A percentile compares a stretch with the other conserved stretches of the same genome.
phyloP scores from a whole-genome alignment of 2,797 vertebrate genomes.

The Poeciliopsis turneri region DNA sequence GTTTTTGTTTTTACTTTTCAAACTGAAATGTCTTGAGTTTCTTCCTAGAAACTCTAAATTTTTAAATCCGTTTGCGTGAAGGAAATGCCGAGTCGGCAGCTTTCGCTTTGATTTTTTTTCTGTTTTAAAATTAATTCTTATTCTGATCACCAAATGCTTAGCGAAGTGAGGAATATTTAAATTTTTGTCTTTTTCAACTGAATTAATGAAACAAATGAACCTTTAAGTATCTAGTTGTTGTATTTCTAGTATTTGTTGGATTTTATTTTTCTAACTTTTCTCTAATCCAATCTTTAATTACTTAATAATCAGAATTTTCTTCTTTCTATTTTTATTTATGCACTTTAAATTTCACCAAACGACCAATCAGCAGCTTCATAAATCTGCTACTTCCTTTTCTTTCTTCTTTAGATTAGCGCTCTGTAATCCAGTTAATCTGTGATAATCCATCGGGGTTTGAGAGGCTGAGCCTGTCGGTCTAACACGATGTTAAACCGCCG shows the following conservation, averaged over 20 bases:
- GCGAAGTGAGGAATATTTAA: background rate
- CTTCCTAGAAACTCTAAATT: too few relatives aligned
- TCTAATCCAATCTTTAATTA: background rate
- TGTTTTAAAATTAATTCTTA: background rate
- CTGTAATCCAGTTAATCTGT: slow-evolving; percentile 59
- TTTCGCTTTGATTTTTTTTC: background rate
- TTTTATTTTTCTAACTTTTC: background rate
- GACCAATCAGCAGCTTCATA: background rate
- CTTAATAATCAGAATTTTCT: background rate
- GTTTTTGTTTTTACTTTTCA: too few relatives aligned
- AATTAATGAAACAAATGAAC: background rate
- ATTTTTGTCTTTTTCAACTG: background rate
- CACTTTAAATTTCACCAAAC: background rate
- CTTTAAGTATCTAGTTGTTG: background rate
- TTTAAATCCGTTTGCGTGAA: background rate
- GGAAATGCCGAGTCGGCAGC: background rate
- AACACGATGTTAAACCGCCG: slow-evolving; percentile 43
- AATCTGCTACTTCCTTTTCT: background rate
- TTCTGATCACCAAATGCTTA: background rate
- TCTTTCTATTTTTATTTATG: background rate
- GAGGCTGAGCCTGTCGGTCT: slow-evolving; percentile 42
- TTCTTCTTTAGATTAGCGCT: slow-evolving; percentile 4
- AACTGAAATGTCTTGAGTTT: too few relatives aligned
- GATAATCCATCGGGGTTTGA: slow-evolving; percentile 55
- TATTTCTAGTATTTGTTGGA: background rate